Evolutionary conservation across 2,113 vertebrate species (phyloP).

Genomic region (Bufo gargarizans): DNA sequence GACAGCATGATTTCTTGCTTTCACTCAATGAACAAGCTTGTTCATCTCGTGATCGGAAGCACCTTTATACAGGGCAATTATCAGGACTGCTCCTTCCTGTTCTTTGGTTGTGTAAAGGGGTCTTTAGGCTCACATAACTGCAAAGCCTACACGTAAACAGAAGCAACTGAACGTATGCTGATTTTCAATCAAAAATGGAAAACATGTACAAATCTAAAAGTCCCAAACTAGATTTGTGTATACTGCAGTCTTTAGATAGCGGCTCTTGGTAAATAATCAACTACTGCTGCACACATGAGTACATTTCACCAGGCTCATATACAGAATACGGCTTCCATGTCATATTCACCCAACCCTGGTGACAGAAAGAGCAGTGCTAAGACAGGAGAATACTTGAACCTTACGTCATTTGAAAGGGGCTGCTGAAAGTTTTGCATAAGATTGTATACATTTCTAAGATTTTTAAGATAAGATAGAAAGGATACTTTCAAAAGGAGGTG

Average conservation of each 20-base stretch:
- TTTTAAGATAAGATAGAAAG: too few relatives aligned
- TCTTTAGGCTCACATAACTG: neutral
- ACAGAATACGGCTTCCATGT: neutral
- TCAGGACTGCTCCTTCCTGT: too few relatives aligned
- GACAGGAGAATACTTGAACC: neutral
- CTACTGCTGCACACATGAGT: neutral
- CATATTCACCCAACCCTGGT: neutral
- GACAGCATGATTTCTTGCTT: too few relatives aligned
- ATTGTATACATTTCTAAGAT: too few relatives aligned
- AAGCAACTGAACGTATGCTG: neutral
- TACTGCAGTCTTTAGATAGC: neutral
- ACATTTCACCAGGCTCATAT: neutral
- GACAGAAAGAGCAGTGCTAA: neutral
- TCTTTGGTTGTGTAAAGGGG: too few relatives aligned
- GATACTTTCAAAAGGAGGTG: too few relatives aligned
- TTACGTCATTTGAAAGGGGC: too few relatives aligned
- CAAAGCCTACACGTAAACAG: neutral
- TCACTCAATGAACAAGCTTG: too few relatives aligned
- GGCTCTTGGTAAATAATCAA: neutral
- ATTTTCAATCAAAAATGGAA: neutral
- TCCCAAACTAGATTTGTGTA: neutral
- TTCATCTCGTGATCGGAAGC: too few relatives aligned
- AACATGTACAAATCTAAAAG: neutral
- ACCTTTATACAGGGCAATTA: too few relatives aligned
- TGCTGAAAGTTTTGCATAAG: too few relatives aligned